Evolutionary conservation across 2,113 vertebrate genomes (phyloP).

Genomic region (Neotoma lepida): DNA sequence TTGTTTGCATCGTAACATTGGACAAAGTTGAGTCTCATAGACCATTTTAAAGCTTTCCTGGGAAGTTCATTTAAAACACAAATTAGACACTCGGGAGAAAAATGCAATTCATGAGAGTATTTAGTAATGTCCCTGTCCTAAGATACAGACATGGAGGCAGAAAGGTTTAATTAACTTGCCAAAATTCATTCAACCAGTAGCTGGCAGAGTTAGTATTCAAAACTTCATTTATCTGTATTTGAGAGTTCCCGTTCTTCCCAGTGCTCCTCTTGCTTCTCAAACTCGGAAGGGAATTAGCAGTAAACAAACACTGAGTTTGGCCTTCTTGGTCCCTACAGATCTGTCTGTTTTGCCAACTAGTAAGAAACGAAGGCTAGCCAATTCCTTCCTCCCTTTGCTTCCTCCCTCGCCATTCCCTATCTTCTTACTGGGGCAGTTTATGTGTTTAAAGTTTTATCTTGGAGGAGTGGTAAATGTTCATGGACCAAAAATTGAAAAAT

Average conservation of each 20-base stretch:
- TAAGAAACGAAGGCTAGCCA: background rate
- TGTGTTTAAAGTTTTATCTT: slow-evolving; percentile 44
- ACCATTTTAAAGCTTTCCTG: slow-evolving; percentile 5
- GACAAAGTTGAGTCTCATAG: background rate
- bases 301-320: slow-evolving; percentile 24
- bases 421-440: background rate
- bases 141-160: background rate
- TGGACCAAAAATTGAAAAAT: background rate
- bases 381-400: background rate
- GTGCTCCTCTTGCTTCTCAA: background rate
- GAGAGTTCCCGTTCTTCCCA: background rate
- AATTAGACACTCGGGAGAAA: slow-evolving; percentile 38
- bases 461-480: slow-evolving; percentile 6
- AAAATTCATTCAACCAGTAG: slow-evolving; percentile 11
- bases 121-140: slow-evolving; percentile 5
- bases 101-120: background rate
- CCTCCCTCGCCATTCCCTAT: background rate
- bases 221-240: background rate
- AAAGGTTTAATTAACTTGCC: slow-evolving; percentile 30
- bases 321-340: background rate
- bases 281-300: background rate
- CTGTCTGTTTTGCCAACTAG: background rate
- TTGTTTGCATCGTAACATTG: background rate
- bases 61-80: slow-evolving; percentile 31
- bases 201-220: slow-evolving; percentile 23